Conservation (phyloP, 2,113 vertebrate genomes). For the Sclerurus mexicanus region DNA sequence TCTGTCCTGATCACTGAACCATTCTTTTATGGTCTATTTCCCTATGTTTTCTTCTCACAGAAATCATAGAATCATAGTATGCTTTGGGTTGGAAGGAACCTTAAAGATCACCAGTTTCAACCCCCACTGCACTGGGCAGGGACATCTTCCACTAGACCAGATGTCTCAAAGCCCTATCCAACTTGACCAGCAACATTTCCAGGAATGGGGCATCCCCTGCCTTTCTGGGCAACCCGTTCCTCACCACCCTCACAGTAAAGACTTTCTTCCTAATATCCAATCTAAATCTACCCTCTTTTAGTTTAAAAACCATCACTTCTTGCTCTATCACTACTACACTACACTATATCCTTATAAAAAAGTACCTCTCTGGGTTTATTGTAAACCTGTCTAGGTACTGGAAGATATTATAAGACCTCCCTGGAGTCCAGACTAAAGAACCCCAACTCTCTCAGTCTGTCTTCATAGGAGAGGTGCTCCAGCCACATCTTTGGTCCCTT, state of each 20-base stretch:
- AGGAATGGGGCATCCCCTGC: not conserved
- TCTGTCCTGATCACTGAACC: not conserved
- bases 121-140: not conserved
- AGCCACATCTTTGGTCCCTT: not conserved
- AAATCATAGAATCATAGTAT: not conserved
- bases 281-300: not conserved
- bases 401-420: not conserved
- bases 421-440: not conserved
- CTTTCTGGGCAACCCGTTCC: not conserved
- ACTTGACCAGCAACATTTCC: not conserved
- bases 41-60: not conserved
- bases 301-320: not conserved
- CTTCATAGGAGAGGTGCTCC: not conserved
- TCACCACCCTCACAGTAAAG: not conserved
- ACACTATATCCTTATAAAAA: not conserved
- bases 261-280: not conserved
- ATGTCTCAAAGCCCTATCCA: not conserved
- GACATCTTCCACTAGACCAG: not conserved
- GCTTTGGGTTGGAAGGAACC: not conserved
- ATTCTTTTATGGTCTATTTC: not conserved
- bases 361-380: not conserved
- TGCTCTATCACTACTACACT: not conserved
- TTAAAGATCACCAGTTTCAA: not conserved
- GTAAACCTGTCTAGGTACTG: too few species aligned
- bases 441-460: not conserved